These are phyloP conservation scores for Rallus crepitans DNA, from an alignment of 2,797 vertebrate species.

Conservation along the genomic window DNA sequence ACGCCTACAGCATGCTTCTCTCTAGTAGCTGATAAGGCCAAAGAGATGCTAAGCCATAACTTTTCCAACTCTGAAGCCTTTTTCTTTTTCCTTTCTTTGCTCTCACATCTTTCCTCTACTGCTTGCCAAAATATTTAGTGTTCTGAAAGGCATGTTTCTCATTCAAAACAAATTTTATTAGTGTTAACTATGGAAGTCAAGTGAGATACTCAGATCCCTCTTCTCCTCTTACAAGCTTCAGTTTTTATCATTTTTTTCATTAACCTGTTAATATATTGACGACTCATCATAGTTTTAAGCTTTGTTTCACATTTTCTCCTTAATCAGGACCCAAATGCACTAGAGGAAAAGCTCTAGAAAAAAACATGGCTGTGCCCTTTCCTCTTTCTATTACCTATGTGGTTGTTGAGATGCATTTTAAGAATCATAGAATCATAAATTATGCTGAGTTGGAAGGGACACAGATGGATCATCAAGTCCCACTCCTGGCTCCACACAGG, in stretches of 20 bases:
- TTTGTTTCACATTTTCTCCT: not conserved
- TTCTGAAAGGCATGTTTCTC: not conserved
- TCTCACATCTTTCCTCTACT: not conserved
- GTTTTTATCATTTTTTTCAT: not conserved
- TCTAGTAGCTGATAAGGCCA: not conserved
- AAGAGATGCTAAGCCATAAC: not conserved
- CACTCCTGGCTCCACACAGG: too few relatives aligned
- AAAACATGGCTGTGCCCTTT: not conserved
- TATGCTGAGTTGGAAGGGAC: too few relatives aligned
- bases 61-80: not conserved
- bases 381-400: not conserved
- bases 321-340: not conserved
- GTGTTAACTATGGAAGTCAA: not conserved
- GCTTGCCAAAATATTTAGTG: not conserved
- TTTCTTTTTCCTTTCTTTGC: not conserved
- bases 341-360: not conserved
- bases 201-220: not conserved
- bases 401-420: not conserved
- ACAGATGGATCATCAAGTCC: too few relatives aligned
- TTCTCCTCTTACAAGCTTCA: not conserved
- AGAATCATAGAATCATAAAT: too few relatives aligned
- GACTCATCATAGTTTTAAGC: not conserved
- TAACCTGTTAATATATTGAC: not conserved
- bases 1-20: not conserved
- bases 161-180: not conserved